These are phyloP conservation scores for Corynorhinus townsendii DNA, from an alignment of 2,113 vertebrate species.

Conservation along the genomic window DNA sequence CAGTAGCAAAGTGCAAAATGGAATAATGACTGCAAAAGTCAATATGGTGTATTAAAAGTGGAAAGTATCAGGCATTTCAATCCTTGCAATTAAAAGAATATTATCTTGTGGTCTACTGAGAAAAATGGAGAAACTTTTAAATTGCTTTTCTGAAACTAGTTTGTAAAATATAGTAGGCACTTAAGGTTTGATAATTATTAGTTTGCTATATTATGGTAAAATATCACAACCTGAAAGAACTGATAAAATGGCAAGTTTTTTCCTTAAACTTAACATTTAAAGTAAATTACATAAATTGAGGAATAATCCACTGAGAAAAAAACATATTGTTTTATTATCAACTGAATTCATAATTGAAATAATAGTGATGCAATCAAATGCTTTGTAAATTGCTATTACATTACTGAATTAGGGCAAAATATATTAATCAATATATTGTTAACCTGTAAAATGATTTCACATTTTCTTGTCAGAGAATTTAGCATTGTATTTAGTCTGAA, in stretches of 20 bases:
- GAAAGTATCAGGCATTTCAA: not conserved
- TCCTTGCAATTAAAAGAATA: conserved; percentile 19
- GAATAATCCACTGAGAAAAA: not conserved
- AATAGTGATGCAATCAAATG: not conserved
- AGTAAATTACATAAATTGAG: not conserved
- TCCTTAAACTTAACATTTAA: conserved; percentile 43
- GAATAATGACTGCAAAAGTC: conserved; percentile 28
- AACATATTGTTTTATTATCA: not conserved
- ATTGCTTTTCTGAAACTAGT: conserved; percentile 66
- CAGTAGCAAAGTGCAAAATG: not conserved
- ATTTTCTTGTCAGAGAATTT: not conserved
- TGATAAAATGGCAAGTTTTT: not conserved
- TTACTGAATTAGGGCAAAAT: not conserved
- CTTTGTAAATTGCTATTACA: not conserved
- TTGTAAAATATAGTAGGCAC: conserved; percentile 47
- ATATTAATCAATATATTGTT: conserved; percentile 29
- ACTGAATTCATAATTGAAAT: not conserved
- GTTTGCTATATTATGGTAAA: conserved; percentile 47
- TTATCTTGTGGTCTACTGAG: not conserved
- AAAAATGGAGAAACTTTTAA: conserved; percentile 19
- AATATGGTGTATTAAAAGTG: not conserved
- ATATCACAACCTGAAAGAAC: conserved; percentile 4
- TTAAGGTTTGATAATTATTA: conserved; percentile 59
- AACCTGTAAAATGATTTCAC: not conserved
- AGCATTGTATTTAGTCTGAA: conserved; percentile 28